These are phyloP conservation scores for Sarcophaga subvicina DNA, from an alignment of 2,888 invertebrate genomes.

Conservation along the genomic window DNA sequence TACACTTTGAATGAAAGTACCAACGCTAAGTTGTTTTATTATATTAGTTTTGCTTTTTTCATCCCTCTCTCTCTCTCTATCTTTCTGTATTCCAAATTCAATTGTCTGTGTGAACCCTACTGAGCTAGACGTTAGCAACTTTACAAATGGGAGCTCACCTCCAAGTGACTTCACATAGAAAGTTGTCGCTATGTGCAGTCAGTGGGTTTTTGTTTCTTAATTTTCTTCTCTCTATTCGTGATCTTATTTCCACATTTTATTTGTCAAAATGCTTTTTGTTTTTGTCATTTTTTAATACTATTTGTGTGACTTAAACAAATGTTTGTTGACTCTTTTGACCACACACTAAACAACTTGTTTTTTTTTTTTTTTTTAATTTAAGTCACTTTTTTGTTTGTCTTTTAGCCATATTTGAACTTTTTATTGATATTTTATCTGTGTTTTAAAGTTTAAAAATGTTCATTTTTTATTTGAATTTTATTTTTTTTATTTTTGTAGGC, in stretches of 20 bases:
- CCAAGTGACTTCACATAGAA: slow-evolving; percentile 6
- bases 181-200: slow-evolving; percentile 7
- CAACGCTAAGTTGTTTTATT: not conserved
- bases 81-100: not conserved
- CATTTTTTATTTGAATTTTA: not conserved
- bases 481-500: not conserved
- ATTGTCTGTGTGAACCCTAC: not conserved
- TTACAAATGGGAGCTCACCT: slow-evolving; percentile 6
- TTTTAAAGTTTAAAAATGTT: slow-evolving; percentile 3
- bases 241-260: not conserved
- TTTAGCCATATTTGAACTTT: slow-evolving; percentile 12
- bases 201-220: not conserved
- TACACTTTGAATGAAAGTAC: not conserved
- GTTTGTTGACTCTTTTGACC: slow-evolving; percentile 40
- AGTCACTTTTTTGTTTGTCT: not conserved
- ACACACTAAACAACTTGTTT: slow-evolving; percentile 19
- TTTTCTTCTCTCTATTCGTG: not conserved
- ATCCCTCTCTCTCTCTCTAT: too few species aligned
- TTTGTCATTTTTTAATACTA: not conserved
- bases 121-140: too few species aligned
- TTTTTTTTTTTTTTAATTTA: not conserved
- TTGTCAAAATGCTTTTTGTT: not conserved
- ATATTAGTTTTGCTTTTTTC: too few species aligned
- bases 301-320: slow-evolving; percentile 20
- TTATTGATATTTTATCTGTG: slow-evolving; percentile 45